These are phyloP conservation scores for Amaurobius ferox DNA, from an alignment of 2,888 invertebrate genomes.

Conservation along the genomic window DNA sequence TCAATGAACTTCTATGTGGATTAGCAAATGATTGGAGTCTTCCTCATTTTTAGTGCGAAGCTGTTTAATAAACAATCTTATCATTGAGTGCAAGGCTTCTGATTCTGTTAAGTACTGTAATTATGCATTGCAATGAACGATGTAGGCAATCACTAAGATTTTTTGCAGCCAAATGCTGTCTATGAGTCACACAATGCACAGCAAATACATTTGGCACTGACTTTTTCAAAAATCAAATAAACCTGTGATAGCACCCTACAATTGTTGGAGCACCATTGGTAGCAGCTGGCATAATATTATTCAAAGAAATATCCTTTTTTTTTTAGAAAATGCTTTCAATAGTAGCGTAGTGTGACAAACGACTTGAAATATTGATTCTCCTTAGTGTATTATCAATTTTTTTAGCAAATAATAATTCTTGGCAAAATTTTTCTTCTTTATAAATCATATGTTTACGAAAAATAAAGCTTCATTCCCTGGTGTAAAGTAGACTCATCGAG, in stretches of 20 bases:
- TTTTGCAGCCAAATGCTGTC: constrained; percentile 70
- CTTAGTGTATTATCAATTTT: too few relatives aligned
- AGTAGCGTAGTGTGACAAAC: too few relatives aligned
- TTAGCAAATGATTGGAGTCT: too few relatives aligned
- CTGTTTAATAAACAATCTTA: too few relatives aligned
- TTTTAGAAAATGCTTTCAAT: constrained; percentile 43
- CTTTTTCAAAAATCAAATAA: constrained; percentile 27
- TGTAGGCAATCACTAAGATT: constrained; percentile 63
- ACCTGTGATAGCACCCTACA: constrained; percentile 4
- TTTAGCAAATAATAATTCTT: too few relatives aligned
- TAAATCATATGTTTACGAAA: too few relatives aligned
- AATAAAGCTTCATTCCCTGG: too few relatives aligned
- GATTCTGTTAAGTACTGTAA: constrained; percentile 41
- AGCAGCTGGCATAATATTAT: constrained; percentile 29
- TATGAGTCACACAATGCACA: constrained; percentile 18
- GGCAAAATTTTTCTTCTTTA: too few relatives aligned
- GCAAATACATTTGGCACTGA: constrained; percentile 2
- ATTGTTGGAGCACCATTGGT: not conserved
- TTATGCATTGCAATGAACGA: constrained; percentile 67
- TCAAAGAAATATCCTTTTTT: constrained; percentile 59
- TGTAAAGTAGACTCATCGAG: too few relatives aligned
- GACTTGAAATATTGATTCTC: constrained; percentile 57
- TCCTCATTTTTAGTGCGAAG: too few relatives aligned
- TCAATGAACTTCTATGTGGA: too few relatives aligned
- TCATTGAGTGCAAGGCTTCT: too few relatives aligned